These are phyloP conservation scores for Scalopus aquaticus DNA, from an alignment of 2,113 vertebrate species.

Conservation along the genomic window DNA sequence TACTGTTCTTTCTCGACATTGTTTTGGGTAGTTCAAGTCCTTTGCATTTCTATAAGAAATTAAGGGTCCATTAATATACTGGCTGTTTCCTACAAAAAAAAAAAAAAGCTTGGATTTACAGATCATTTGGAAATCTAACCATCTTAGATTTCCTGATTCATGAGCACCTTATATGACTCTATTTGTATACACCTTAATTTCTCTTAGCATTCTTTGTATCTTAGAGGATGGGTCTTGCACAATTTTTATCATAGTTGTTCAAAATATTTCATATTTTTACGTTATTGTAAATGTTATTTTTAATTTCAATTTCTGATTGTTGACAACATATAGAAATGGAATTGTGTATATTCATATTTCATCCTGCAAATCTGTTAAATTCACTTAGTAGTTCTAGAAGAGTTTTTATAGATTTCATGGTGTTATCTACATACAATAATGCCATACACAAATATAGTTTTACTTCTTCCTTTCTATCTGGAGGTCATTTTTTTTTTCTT, in stretches of 20 bases:
- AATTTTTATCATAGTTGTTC: not conserved
- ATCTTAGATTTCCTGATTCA: not conserved
- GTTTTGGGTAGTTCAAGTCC: not conserved
- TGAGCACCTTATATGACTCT: not conserved
- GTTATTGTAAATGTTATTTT: not conserved
- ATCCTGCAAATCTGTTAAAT: not conserved
- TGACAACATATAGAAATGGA: not conserved
- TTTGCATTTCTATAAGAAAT: not conserved
- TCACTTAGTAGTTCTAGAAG: not conserved
- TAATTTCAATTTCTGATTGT: conserved; percentile 6
- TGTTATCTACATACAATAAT: not conserved
- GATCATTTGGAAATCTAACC: not conserved
- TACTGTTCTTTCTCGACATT: not conserved
- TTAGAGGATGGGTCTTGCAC: not conserved
- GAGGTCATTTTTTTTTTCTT: not conserved
- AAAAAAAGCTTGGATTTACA: not conserved
- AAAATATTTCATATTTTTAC: conserved; percentile 8
- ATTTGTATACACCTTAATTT: not conserved
- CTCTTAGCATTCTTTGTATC: not conserved
- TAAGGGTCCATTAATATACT: not conserved
- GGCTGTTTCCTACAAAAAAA: not conserved
- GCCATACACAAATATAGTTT: not conserved
- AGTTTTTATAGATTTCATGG: not conserved
- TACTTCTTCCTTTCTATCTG: conserved; percentile 18
- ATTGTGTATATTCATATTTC: conserved; percentile 1